Evolutionary conservation across 1,140 invertebrate genomes (phyloP).

Genomic region (Asobara japonica): DNA sequence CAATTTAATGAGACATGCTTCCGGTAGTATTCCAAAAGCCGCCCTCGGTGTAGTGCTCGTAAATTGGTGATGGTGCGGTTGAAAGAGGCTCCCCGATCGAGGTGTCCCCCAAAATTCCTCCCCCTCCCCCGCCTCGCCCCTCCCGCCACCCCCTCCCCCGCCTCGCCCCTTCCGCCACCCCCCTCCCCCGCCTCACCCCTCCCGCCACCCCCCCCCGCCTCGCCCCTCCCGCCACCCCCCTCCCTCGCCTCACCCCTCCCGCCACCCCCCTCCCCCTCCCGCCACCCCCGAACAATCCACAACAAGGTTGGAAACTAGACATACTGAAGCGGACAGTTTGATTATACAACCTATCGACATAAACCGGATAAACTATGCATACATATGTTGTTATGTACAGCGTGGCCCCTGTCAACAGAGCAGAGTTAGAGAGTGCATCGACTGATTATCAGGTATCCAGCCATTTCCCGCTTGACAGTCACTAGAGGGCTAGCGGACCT

Average conservation of each 20-base stretch:
- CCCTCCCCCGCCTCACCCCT: background rate
- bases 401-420: background rate
- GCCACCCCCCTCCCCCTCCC: no score
- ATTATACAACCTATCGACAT: constrained; percentile 26
- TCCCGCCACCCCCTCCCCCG: no score
- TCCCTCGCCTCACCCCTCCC: no score
- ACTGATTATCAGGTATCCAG: constrained; percentile 37
- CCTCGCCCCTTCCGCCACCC: background rate
- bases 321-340: constrained; percentile 26
- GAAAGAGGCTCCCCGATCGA: background rate
- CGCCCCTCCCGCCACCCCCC: no score
- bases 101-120: background rate
- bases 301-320: background rate
- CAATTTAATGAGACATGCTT: constrained; percentile 12
- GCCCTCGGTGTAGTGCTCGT: background rate
- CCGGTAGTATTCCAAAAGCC: background rate
- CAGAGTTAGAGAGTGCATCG: constrained; percentile 2
- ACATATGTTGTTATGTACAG: constrained; percentile 13
- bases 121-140: background rate
- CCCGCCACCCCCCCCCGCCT: no score
- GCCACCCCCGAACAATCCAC: background rate
- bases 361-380: constrained; percentile 13
- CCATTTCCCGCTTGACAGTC: constrained; percentile 3
- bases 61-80: constrained; percentile 10
- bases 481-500: background rate